These are phyloP conservation scores for Apocheima hispidaria DNA, from an alignment of 2,888 invertebrate species.

Conservation along the genomic window DNA sequence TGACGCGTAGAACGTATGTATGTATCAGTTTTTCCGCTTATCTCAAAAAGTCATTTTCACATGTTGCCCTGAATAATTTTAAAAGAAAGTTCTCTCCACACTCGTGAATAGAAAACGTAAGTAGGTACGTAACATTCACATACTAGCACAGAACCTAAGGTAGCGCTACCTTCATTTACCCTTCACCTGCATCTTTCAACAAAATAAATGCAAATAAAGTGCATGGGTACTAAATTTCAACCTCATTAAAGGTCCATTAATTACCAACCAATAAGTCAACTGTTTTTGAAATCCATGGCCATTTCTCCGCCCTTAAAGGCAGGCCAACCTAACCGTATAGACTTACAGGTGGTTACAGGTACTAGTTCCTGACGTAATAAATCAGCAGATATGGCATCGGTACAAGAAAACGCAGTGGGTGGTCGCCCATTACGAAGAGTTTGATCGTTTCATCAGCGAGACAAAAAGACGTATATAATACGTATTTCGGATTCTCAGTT, in stretches of 20 bases:
- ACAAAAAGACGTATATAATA: conserved; percentile 40
- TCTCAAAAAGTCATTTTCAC: no score
- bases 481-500: conserved; percentile 33
- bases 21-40: no score
- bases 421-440: conserved; percentile 37
- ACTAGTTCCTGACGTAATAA: conserved; percentile 37
- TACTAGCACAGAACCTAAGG: no score
- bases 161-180: no score
- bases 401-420: conserved; percentile 42
- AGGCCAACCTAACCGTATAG: conserved; percentile 11
- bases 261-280: conserved; percentile 15
- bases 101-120: no score
- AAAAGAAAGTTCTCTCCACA: no score
- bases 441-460: conserved; percentile 39
- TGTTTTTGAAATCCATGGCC: conserved; percentile 19
- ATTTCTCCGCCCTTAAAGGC: conserved; percentile 27
- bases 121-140: no score
- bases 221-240: conserved; percentile 16
- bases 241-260: conserved; percentile 12
- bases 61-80: no score
- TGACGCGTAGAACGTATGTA: no score
- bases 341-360: conserved; percentile 13
- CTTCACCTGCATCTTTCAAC: no score
- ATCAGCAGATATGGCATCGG: conserved; percentile 41
- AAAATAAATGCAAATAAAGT: no score